Evolutionary conservation across 1,140 invertebrate species (phyloP), one percentile per base, ranked within the genome.

Genomic region (Aphis gossypii): DNA sequence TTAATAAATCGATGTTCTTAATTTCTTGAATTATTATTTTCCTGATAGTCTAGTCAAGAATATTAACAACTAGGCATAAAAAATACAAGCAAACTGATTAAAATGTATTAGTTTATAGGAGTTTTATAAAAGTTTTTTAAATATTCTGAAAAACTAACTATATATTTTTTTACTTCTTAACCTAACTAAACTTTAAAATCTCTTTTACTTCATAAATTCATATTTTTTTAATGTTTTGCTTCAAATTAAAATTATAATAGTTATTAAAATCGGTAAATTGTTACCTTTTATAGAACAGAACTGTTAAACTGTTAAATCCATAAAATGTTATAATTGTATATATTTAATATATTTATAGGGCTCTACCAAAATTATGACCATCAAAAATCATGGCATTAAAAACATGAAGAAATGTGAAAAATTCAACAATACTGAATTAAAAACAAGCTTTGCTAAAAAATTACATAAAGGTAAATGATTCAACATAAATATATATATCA

Each of bases 271-370:
- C 11, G 14, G 7, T 60, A 60, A 30, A 30, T 60, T 68, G 9
- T 68, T 68, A n/a, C 25, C 9, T 5, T 14, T 68, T 25, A 30
- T 60, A 30, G 30, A 60, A 30, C 9, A 60, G 9, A 68, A 68
- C 30, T n/a, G 60, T 30, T 60, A 14, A 68, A 68, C 30, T n/a
- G 60, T 30, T 60, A 5, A 9, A 60, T 5, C 14, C 11, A 68
- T 68, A 5, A 68, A 68, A 87, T 30, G 14, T 2, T 86, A 9
- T 30, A 86, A 25, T 86, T 30, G 41, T 46, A 14, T 5, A 46
- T 86, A 30, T 30, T 41, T 38, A 30, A n/a, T 35, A 82, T 82
- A 1, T 48, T 92, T 92, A 46, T 83, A 92, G 90, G 90, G 44
- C 30, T 25, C 35, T 35, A 30, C 90, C 30, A 83, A 92, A 51